These are phyloP conservation scores for Chloropsis cyanopogon DNA, from an alignment of 2,113 vertebrate species.

Conservation along the genomic window DNA sequence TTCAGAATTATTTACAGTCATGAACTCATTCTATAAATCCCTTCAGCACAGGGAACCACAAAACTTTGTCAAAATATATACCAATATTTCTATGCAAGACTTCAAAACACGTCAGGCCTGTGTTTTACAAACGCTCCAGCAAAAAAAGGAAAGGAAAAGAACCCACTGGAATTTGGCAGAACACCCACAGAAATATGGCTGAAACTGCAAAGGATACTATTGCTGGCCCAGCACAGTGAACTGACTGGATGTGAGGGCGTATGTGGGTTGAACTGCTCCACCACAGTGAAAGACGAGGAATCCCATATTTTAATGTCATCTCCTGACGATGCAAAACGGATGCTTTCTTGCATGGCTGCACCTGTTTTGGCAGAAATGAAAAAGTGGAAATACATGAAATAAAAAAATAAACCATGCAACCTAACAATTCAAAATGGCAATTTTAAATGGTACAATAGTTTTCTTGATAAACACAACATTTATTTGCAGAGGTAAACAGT, in stretches of 20 bases:
- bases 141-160: background rate
- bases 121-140: background rate
- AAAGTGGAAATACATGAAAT: background rate
- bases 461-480: fast-evolving
- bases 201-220: constrained; percentile 88
- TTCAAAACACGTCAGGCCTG: background rate
- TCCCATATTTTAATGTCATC: constrained; percentile 97
- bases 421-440: background rate
- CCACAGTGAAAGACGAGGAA: constrained; percentile 79
- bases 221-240: constrained; percentile 91
- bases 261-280: constrained; percentile 95
- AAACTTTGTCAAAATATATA: background rate
- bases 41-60: background rate
- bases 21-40: background rate
- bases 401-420: background rate
- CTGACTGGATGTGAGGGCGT: constrained; percentile 76
- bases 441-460: fast-evolving
- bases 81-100: background rate
- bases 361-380: constrained; percentile 40
- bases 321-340: constrained; percentile 88
- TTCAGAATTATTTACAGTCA: background rate
- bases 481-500: background rate
- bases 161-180: background rate
- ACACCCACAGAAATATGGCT: background rate
- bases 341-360: constrained; percentile 86